Evolutionary conservation across 2,888 invertebrate genomes (phyloP).

Genomic region (Epinotia ramella): DNA sequence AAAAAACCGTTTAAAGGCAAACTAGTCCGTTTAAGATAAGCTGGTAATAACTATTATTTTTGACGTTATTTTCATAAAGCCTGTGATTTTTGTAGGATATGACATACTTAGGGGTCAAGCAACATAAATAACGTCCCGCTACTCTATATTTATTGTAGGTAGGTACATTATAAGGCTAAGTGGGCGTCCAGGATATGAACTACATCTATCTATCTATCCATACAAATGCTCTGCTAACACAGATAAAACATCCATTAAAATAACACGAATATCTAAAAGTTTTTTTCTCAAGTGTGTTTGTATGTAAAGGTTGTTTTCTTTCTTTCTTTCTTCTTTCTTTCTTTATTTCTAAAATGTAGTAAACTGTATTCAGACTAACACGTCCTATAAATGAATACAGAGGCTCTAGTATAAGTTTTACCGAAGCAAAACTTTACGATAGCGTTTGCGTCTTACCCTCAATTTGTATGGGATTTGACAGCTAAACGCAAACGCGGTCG

Average conservation of each 20-base stretch:
- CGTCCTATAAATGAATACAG: too few relatives aligned
- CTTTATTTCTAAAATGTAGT: too few relatives aligned
- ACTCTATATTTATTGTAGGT: neutral
- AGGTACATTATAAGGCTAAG: neutral
- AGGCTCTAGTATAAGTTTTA: too few relatives aligned
- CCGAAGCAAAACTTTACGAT: too few relatives aligned
- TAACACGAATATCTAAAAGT: too few relatives aligned
- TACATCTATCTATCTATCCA: neutral
- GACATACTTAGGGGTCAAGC: neutral
- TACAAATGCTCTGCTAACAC: neutral
- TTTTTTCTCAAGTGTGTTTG: too few relatives aligned
- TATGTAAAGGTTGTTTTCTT: too few relatives aligned
- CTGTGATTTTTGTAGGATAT: neutral
- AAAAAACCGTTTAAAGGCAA: neutral
- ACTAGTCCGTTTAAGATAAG: neutral
- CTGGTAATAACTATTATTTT: neutral
- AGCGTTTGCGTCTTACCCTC: too few relatives aligned
- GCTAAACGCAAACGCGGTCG: too few relatives aligned
- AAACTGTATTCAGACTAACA: too few relatives aligned
- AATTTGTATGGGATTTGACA: too few relatives aligned
- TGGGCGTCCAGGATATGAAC: conserved; percentile 7
- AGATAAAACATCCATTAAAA: neutral
- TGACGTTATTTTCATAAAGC: neutral
- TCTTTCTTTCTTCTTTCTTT: too few relatives aligned
- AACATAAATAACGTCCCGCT: neutral